Conservation (phyloP, 2,113 vertebrate species). For the Colinus virginianus region DNA sequence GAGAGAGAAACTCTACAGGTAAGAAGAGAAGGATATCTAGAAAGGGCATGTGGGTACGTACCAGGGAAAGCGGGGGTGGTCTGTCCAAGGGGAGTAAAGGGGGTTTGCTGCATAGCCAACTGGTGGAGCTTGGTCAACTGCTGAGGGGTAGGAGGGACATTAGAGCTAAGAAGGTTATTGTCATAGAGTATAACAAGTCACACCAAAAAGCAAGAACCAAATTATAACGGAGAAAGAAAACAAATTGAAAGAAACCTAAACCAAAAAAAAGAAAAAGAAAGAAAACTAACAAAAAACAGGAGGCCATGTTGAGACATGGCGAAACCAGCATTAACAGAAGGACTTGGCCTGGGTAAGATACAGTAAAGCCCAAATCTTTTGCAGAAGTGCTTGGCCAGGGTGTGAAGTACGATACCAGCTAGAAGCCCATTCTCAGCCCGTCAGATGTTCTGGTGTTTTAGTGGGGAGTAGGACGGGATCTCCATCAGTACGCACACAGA, state of each 20-base stretch:
- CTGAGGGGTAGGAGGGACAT: constrained; percentile 98
- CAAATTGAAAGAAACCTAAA: constrained; percentile 4
- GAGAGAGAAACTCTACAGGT: constrained; percentile 86
- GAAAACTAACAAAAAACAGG: constrained; percentile 27
- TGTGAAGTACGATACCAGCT: constrained; percentile 66
- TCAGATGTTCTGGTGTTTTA: not conserved
- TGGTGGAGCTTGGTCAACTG: constrained; percentile 99
- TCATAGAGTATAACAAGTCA: constrained; percentile 89
- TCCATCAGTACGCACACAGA: not conserved
- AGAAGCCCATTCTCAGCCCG: not conserved
- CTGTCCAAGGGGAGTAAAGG: constrained; percentile 99
- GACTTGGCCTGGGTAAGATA: constrained; percentile 86
- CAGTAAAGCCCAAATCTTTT: constrained; percentile 55
- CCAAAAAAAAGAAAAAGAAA: not conserved
- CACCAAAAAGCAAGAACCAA: constrained; percentile 86
- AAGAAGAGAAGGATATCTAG: constrained; percentile 88
- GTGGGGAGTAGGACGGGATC: not conserved
- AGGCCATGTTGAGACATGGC: constrained; percentile 85
- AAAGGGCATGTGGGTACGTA: constrained; percentile 96
- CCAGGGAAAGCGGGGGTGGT: constrained; percentile 99
- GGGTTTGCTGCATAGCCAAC: constrained; percentile 99
- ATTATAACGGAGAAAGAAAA: constrained; percentile 64
- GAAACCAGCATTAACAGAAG: constrained; percentile 76
- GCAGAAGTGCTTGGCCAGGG: constrained; percentile 63
- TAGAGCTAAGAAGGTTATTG: constrained; percentile 98